Base-by-base conservation (phyloP, 2,888 invertebrate genomes). In the Drosophila atripex region DNA sequence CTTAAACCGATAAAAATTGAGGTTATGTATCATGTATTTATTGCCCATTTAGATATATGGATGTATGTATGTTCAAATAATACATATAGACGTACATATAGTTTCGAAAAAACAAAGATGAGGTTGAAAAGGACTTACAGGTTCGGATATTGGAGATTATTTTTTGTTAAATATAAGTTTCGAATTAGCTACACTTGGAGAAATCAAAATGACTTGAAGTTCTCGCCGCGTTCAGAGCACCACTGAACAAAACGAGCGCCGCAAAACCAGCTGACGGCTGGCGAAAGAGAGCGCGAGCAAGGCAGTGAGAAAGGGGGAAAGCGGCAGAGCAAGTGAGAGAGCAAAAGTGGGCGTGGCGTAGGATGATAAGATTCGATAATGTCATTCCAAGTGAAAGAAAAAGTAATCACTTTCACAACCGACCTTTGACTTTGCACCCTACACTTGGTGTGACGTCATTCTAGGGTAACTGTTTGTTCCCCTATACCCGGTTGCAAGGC, bases 221-320 rank as follows among this genome's bases (percentile, higher is more conserved):
- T 73, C 59, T 58, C 53, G 46, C 66, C 69, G 84, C 76, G 82
- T 71, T 73, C 68, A 69, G 70, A 69, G 79, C 73, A 59, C 79
- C 77, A 90, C 89, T 89, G 75, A 89, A 85, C 79, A 73, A 79
- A 78, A 71, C 66, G 71, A 74, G 69, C 64, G 69, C 69, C 66
- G 72, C 69, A 60, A 75, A 69, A 77, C 79, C 83, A 83, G 83
- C 88, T 83, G 86, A 82, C 71, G 60, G 14, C 21, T 28, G 60
- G 57, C 50, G 35, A 71, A 54, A 56, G 30, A 63, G 59, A 58
- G 49, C 51, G 43, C 54, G 43, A 58, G 38, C 41, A 57, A 64
- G 58, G 50, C 25, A 41, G 41, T 46, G 61, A 54, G 35, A 55
- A 16, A 21, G 60, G 16, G 47, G 28, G 32, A 39, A 43, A 32